phyloP scores from a whole-genome alignment of 2,797 vertebrate genomes.

The Ctenopoma multispine region DNA sequence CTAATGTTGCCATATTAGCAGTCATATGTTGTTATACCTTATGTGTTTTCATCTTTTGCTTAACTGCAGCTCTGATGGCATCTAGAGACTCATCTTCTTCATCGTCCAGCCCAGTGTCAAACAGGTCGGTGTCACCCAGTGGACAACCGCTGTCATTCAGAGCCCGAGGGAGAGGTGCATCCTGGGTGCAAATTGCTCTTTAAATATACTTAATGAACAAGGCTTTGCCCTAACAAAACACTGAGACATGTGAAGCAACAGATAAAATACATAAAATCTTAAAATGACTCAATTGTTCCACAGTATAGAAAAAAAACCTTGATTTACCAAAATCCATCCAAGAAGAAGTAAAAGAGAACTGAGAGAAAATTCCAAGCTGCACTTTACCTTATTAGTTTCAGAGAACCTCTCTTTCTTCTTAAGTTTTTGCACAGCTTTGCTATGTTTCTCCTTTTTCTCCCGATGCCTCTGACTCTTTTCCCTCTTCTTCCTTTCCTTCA shows the following conservation, averaged over 20 bases:
- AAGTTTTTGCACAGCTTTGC: constrained; percentile 79
- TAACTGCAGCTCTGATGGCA: constrained; percentile 88
- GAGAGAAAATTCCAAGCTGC: neutral
- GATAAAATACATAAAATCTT: neutral
- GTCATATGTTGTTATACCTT: constrained; percentile 63
- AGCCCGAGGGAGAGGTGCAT: constrained; percentile 45
- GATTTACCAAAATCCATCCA: neutral
- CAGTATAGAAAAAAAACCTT: neutral
- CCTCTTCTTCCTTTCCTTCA: constrained; percentile 65
- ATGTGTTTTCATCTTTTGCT: constrained; percentile 86
- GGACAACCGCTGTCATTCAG: constrained; percentile 94
- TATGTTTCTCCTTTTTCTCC: constrained; percentile 82
- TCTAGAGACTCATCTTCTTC: constrained; percentile 91
- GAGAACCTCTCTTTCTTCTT: constrained; percentile 76
- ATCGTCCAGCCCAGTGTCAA: constrained; percentile 90
- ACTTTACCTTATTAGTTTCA: constrained; percentile 68
- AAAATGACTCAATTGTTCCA: neutral
- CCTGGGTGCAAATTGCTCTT: constrained; percentile 46
- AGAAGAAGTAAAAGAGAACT: neutral
- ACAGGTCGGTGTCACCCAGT: constrained; percentile 91
- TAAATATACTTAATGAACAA: neutral
- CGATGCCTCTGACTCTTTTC: constrained; percentile 78
- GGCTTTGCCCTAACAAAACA: neutral
- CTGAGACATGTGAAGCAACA: neutral
- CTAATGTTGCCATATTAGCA: neutral